Percentiles rank a stretch among this genome's conserved stretches.
Conservation (phyloP, 2,113 vertebrate species). For the Cryptomyrus ogoouensis region DNA sequence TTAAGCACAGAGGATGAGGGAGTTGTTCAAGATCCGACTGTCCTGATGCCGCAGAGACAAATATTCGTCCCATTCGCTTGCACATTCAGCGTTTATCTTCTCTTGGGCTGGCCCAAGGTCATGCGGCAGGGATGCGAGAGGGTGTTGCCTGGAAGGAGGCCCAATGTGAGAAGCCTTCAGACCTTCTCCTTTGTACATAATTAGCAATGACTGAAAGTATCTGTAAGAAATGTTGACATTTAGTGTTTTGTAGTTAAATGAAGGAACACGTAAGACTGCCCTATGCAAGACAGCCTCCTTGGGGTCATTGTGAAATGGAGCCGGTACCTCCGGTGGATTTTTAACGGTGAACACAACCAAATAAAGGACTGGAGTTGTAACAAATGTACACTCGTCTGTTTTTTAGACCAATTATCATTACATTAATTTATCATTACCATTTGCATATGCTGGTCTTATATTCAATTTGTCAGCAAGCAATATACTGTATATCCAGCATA, state of each 20-base stretch:
- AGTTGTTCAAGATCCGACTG: background rate
- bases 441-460: background rate
- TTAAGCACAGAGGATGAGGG: background rate
- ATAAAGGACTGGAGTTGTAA: constrained; percentile 1
- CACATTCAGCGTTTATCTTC: background rate
- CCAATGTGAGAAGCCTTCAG: background rate
- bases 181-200: constrained; percentile 1
- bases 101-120: background rate
- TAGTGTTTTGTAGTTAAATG: background rate
- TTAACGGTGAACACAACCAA: background rate
- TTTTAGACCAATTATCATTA: background rate
- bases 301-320: background rate
- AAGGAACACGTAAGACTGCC: background rate
- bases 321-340: background rate
- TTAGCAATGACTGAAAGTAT: background rate
- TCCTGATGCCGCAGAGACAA: background rate
- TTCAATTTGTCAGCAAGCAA: background rate
- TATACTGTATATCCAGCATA: background rate
- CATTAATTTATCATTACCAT: background rate
- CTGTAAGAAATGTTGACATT: background rate
- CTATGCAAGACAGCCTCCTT: background rate
- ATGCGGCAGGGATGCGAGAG: background rate
- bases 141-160: background rate
- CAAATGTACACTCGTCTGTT: background rate
- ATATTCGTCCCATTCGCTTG: background rate